Evolutionary conservation across 2,113 vertebrate species (phyloP).

Genomic region (Gymnogyps californianus): DNA sequence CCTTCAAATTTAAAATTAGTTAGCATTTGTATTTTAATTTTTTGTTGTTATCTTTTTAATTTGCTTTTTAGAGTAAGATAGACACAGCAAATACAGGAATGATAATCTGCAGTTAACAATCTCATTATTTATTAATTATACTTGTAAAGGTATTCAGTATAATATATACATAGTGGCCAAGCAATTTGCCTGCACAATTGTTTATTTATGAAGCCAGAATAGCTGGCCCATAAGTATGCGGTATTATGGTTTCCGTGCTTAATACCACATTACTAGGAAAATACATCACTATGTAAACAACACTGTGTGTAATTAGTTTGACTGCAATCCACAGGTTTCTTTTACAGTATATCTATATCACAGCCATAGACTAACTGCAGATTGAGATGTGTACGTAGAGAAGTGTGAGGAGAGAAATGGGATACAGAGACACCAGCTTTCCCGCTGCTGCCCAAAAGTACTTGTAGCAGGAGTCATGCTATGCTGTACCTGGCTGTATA

Average conservation of each 20-base stretch:
- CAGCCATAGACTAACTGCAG: not conserved
- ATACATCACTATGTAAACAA: not conserved
- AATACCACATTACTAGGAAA: not conserved
- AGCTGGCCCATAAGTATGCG: not conserved
- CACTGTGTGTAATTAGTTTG: not conserved
- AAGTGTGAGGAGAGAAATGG: not conserved
- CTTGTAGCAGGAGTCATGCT: not conserved
- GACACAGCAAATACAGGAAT: not conserved
- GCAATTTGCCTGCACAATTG: not conserved
- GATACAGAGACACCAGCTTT: not conserved
- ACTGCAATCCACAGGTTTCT: not conserved
- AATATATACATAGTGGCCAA: not conserved
- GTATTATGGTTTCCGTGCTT: not conserved
- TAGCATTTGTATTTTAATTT: not conserved
- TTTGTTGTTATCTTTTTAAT: not conserved
- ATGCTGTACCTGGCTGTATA: not conserved
- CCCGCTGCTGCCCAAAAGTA: not conserved
- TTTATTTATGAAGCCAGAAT: not conserved
- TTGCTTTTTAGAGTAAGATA: not conserved
- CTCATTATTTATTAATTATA: slow-evolving; percentile 3
- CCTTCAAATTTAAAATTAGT: not conserved
- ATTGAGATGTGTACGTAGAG: not conserved
- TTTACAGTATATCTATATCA: not conserved
- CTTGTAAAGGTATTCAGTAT: not conserved
- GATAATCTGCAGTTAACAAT: not conserved